Evolutionary conservation across 2,113 vertebrate genomes (phyloP).

Genomic region (Lates calcarifer): DNA sequence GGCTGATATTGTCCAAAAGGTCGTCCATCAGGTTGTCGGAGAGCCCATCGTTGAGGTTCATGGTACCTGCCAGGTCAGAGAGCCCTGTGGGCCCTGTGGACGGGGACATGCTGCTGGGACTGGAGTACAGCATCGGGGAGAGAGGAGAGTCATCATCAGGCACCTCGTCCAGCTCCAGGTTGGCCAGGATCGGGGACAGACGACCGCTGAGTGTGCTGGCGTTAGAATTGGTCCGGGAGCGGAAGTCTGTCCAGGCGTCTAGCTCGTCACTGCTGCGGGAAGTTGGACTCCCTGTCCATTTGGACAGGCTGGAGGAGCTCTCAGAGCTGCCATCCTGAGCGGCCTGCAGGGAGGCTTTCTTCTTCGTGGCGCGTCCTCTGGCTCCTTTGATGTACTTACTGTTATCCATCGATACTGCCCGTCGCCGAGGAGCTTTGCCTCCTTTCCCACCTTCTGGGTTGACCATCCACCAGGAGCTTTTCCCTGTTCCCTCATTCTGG

Average conservation of each 20-base stretch:
- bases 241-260: constrained; percentile 97
- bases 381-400: constrained; percentile 96
- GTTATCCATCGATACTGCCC: constrained; percentile 98
- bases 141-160: constrained; percentile 91
- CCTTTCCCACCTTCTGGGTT: constrained; percentile 97
- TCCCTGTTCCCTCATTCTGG: constrained; percentile 97
- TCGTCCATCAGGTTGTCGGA: constrained; percentile 95
- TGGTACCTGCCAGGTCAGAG: constrained; percentile 96
- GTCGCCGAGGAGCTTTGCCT: constrained; percentile 94
- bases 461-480: constrained; percentile 99
- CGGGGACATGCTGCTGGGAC: constrained; percentile 93
- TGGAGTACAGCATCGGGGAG: constrained; percentile 97
- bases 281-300: constrained; percentile 96
- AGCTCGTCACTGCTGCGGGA: constrained; percentile 97
- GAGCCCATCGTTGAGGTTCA: constrained; percentile 97
- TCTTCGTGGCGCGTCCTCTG: constrained; percentile 94
- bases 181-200: constrained; percentile 95
- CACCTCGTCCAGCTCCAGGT: constrained; percentile 93
- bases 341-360: constrained; percentile 93
- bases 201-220: constrained; percentile 98
- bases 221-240: constrained; percentile 96
- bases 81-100: constrained; percentile 91
- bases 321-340: constrained; percentile 90
- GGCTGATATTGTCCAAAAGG: constrained; percentile 94
- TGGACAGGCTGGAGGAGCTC: constrained; percentile 91